phyloP scores from a whole-genome alignment of 2,797 vertebrate species.

The Tolypeutes matacus region DNA sequence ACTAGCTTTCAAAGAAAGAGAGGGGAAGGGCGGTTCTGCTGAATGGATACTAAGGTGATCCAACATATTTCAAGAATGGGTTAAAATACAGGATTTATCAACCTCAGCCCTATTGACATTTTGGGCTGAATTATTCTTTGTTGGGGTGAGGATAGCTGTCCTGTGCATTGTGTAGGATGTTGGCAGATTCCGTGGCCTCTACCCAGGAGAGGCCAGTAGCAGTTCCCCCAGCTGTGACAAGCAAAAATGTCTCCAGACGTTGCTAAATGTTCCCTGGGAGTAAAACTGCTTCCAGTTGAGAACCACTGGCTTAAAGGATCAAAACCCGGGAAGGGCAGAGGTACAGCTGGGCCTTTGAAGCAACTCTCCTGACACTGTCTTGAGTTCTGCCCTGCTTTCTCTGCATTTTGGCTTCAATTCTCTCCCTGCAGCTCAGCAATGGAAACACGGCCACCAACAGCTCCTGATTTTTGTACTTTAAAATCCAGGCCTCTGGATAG shows the following conservation, averaged over 20 bases:
- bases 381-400: neutral
- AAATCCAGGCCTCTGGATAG: constrained; percentile 25
- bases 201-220: neutral
- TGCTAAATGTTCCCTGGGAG: neutral
- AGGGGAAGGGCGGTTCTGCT: neutral
- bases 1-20: neutral
- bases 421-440: neutral
- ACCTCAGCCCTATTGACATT: neutral
- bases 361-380: neutral
- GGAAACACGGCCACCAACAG: neutral
- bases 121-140: neutral
- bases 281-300: neutral
- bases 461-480: neutral
- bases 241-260: neutral
- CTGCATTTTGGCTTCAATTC: constrained; percentile 11
- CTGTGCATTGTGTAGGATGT: neutral
- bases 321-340: neutral
- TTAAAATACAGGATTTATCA: constrained; percentile 18
- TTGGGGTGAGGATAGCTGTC: too few relatives aligned
- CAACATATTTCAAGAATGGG: neutral
- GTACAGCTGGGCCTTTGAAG: neutral
- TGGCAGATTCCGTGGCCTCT: neutral
- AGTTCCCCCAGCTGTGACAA: neutral
- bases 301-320: neutral
- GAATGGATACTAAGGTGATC: neutral